These are phyloP conservation scores for Dendrocopos noguchii DNA, from an alignment of 2,113 vertebrate species.

Conservation along the genomic window DNA sequence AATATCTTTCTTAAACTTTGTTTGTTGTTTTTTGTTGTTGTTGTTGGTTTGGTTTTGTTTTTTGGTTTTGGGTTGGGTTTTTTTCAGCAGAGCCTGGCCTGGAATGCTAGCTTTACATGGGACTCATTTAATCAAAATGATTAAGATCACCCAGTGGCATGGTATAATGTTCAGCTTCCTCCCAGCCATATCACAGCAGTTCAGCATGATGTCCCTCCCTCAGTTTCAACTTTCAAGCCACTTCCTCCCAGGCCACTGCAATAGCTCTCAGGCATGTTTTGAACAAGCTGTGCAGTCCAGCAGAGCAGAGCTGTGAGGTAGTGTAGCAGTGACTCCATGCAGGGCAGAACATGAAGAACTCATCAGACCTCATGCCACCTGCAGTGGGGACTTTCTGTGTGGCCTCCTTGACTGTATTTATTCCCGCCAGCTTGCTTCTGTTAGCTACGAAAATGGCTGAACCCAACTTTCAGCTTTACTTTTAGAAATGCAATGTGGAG, in stretches of 20 bases:
- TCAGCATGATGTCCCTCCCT: not conserved
- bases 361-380: not conserved
- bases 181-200: rapidly evolving
- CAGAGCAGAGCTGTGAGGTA: not conserved
- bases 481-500: not conserved
- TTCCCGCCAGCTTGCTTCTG: not conserved
- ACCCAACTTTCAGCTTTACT: not conserved
- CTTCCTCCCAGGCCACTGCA: not conserved
- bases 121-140: not conserved
- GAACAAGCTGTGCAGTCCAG: not conserved
- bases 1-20: not conserved
- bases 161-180: not conserved
- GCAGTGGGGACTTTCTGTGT: not conserved
- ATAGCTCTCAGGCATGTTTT: rapidly evolving
- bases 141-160: not conserved
- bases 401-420: not conserved
- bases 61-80: not conserved
- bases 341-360: not conserved
- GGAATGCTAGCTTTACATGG: not conserved
- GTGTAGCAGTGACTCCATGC: not conserved
- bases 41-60: too few relatives aligned
- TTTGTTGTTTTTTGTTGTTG: not conserved
- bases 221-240: not conserved
- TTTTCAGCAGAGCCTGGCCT: not conserved
- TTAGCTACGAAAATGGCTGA: not conserved